Base-by-base conservation (phyloP, 2,113 vertebrate genomes). In the Ochotona curzoniae region DNA sequence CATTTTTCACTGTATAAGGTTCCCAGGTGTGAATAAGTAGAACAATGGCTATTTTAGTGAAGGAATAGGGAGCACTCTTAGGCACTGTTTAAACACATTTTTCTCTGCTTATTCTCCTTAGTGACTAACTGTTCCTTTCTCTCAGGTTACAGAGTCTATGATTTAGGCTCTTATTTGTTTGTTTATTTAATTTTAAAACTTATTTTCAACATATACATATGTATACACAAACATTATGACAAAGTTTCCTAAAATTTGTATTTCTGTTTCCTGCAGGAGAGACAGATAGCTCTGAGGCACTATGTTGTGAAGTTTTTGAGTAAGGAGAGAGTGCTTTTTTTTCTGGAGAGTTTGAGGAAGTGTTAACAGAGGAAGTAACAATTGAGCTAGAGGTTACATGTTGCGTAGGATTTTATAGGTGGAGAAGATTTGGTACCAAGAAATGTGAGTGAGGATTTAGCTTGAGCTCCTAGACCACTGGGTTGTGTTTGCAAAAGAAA, bases 291-390 rank as follows among this genome's bases (percentile, higher is more conserved):
- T n/a, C 11, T 0, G 25, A 20, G 47, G 64, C 21, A 11, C 3
- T 71, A 18, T 49, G 76, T 13, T 49, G 8, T 11, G 2, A 35
- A n/a, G 80, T 20, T 5, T 61, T n/a, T 23, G n/a, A 51, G 20
- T 26, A 54, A 60, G 38, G 38, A 67, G 63, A 83, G 28, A 7
- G 51, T 66, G 30, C 57, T 79, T 87, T 70, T 95, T 64, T 95
- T 64, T n/a, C 57, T 79, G 64, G 28, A 32, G 44, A 64, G 20
- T 18, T 66, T 61, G 47, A 66, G 32, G 51, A 71, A 11, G 64
- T 35, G 44, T 74, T 91, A 30, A 25, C 67, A 83, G 73, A 74
- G 47, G 64, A 82, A 83, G 73, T 66, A 64, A 26, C 64, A 57
- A 49, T 76, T 44, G 35, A 78, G 20, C 20, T 57, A 79, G 44